Base-by-base conservation (phyloP, 2,797 vertebrate genomes). In the Orestias chungarensis region DNA sequence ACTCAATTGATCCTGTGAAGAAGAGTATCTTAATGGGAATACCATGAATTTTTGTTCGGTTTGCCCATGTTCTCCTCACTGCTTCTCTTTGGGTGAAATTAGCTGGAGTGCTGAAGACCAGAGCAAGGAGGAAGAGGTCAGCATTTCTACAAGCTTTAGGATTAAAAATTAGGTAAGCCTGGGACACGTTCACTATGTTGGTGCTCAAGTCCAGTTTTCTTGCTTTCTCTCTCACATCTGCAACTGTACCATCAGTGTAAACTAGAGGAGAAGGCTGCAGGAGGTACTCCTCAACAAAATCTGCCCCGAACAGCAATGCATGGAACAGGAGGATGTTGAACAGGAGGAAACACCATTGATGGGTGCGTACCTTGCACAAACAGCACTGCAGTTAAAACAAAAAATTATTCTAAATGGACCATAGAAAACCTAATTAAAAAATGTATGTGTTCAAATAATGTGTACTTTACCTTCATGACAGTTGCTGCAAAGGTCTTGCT, bases 261-360 rank as follows among this genome's bases (percentile, higher is more conserved):
- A 96, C 88, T 0, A 90, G 89, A 0, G 96, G 96, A 3, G 93
- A 82, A 0, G 96, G 94, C 29, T 86, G 94, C 66, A 97, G 91
- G 75, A 98, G 95, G 57, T 97, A 98, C 75, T 98, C 95, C 87
- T 99, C 97, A 6, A 98, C 91, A 27, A 99, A 91, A 82, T 98
- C 96, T 0, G 95, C 95, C 6, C 97, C 97, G 0, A 98, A 98
- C 71, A 99, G 85, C 91, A 99, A 86, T 29, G 91, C 71, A 1
- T 99, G 97, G 90, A 98, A 97, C 11, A 98, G 95, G 31, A 96
- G 38, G 71, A 97, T 66, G 0, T 97, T 98, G 84, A 96, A 98
- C 70, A 99, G 89, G 43, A 99, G 92, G 89, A 99, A 99, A 70
- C 97, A 97, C 96, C 96, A 98, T 89, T 98, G 97, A 83, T 97